Evolutionary conservation across 53 echinoderm and acorn worm genomes (phyloP), one percentile per base, ranked within the genome.

Genomic region (Zoroaster sp.): DNA sequence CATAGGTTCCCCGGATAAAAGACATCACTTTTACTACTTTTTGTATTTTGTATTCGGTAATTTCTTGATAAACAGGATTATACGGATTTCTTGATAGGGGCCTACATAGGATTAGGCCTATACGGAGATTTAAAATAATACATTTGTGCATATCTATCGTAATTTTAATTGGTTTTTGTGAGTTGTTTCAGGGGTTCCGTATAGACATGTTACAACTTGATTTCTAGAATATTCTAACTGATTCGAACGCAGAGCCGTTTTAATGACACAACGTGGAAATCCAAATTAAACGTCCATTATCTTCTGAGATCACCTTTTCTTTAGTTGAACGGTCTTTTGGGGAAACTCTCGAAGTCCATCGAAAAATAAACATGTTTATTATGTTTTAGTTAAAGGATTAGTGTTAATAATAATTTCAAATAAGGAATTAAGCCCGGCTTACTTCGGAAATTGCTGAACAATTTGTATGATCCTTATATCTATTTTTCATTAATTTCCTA

Each of bases 171-270:
- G 63, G 63, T 59, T 59, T n/a, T 59, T 21, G 28, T 59, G 63
- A 25, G 63, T 59, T 28, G 28, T 21, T 59, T 28, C 23, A 76
- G 76, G 76, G 76, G 76, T 51, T 46, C 76, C 76, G n/a, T 51
- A 42, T 5, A 34, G 76, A 49, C 76, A 76, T 25, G 76, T 76
- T 76, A 4, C 15, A 47, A 76, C 76, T 76, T 76, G 76, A 46
- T 47, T 49, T 42, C 18, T 42, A 28, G 23, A 28, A 3, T n/a
- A 31, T 75, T 75, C 49, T 28, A 14, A 45, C 46, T 18, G 74
- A 76, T 3, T 33, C 76, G 32, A 46, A 6, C 18, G 33, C 45
- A 31, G 49, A 76, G 49, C 6, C 76, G 76, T 76, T 76, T 76
- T 76, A 45, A 76, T 76, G 45, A 49, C 21, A 32, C 76, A 47